Percentiles rank a stretch among this genome's conserved stretches.
Conservation (phyloP, 2,797 vertebrate species). For the Enteromius viviparus region DNA sequence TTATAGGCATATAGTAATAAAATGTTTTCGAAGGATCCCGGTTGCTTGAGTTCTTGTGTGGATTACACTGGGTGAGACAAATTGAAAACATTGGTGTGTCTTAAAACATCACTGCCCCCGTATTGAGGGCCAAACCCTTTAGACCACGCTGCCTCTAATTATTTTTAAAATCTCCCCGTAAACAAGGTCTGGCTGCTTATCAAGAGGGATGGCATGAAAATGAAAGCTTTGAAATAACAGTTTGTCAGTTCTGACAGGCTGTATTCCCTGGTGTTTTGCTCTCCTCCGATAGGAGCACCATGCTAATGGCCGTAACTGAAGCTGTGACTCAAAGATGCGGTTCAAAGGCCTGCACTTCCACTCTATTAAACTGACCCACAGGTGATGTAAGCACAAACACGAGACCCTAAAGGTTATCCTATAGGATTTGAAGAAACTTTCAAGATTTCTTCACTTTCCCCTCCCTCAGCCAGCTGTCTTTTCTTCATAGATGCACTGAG, state of each 20-base stretch:
- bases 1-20: background rate
- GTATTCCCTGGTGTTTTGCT: constrained; percentile 5
- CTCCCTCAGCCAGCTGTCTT: constrained; percentile 24
- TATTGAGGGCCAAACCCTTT: constrained; percentile 13
- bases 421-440: constrained; percentile 29
- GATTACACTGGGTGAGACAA: background rate
- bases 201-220: constrained; percentile 2
- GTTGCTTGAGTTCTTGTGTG: background rate
- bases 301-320: background rate
- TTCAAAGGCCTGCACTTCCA: background rate
- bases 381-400: background rate
- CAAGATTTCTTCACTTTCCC: constrained; percentile 21
- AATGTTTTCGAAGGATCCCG: background rate
- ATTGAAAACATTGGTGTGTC: background rate
- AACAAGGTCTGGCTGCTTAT: constrained; percentile 6
- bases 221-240: constrained; percentile 29
- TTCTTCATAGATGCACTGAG: constrained; percentile 37
- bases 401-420: constrained; percentile 22
- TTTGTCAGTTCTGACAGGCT: constrained; percentile 1
- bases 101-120: constrained; percentile 11
- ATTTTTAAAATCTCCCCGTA: background rate
- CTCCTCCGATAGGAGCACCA: background rate
- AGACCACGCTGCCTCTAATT: background rate
- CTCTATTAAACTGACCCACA: constrained; percentile 16
- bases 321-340: background rate